phyloP scores from a whole-genome alignment of 2,888 invertebrate species.

The Tetanocera ferruginea region DNA sequence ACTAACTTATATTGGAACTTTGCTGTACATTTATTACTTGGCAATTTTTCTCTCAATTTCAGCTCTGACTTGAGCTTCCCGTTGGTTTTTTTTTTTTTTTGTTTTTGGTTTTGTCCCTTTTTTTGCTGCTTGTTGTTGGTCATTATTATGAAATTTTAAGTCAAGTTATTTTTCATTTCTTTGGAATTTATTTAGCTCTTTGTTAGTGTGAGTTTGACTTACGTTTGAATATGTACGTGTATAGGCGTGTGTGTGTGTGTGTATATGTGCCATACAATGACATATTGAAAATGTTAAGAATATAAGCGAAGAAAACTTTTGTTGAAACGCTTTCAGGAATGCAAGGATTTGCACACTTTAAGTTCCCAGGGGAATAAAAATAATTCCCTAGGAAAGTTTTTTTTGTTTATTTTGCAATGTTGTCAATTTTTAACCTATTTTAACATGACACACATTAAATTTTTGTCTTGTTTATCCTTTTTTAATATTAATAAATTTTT shows the following conservation, averaged over 20 bases:
- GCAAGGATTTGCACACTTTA: too few species aligned
- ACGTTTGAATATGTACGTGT: background rate
- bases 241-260: background rate
- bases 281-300: background rate
- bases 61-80: background rate
- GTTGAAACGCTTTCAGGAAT: too few species aligned
- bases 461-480: too few species aligned
- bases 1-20: background rate
- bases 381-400: too few species aligned
- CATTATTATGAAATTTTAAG: constrained; percentile 28
- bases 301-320: background rate
- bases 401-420: too few species aligned
- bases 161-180: constrained; percentile 27
- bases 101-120: background rate
- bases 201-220: background rate
- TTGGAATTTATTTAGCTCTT: constrained; percentile 17
- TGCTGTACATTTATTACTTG: background rate
- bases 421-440: too few species aligned
- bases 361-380: too few species aligned
- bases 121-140: background rate
- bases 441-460: too few species aligned
- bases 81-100: background rate
- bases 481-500: too few species aligned
- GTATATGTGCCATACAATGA: background rate
- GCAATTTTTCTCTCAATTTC: background rate